phyloP scores from a whole-genome alignment of 2,888 invertebrate genomes.

The Nowickia ferox region DNA sequence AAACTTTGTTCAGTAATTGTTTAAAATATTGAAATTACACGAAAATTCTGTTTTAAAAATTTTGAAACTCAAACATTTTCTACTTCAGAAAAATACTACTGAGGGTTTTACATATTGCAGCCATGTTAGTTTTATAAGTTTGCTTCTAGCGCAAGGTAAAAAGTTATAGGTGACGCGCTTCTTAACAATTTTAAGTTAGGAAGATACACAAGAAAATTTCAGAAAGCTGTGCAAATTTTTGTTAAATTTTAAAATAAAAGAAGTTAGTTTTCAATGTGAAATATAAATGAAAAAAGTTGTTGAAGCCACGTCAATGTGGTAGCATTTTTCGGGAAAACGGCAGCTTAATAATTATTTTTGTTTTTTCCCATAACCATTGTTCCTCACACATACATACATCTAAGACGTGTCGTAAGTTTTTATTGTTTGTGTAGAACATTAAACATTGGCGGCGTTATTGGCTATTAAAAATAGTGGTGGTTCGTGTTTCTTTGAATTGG shows the following conservation, averaged over 20 bases:
- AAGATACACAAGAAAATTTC: slow-evolving; percentile 56
- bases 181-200: slow-evolving; percentile 62
- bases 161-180: slow-evolving; percentile 71
- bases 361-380: slow-evolving; percentile 64
- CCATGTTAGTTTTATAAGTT: slow-evolving; percentile 75
- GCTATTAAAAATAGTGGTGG: slow-evolving; percentile 50
- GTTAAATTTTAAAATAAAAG: slow-evolving; percentile 41
- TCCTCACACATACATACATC: slow-evolving; percentile 56
- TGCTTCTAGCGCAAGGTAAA: slow-evolving; percentile 75
- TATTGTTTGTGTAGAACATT: slow-evolving; percentile 40
- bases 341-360: slow-evolving; percentile 39
- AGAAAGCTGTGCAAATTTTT: slow-evolving; percentile 71
- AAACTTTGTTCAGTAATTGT: neutral
- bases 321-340: slow-evolving; percentile 40
- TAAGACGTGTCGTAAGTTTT: slow-evolving; percentile 70
- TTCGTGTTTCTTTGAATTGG: slow-evolving; percentile 27
- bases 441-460: slow-evolving; percentile 53
- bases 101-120: slow-evolving; percentile 63
- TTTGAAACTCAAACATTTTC: neutral
- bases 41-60: neutral
- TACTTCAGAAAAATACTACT: slow-evolving; percentile 31
- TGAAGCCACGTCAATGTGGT: slow-evolving; percentile 75
- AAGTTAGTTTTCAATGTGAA: slow-evolving; percentile 62
- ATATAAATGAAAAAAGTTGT: slow-evolving; percentile 70
- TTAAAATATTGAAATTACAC: neutral